Evolutionary conservation across 2,888 invertebrate species (phyloP).

Genomic region (Peribatodes rhomboidaria): DNA sequence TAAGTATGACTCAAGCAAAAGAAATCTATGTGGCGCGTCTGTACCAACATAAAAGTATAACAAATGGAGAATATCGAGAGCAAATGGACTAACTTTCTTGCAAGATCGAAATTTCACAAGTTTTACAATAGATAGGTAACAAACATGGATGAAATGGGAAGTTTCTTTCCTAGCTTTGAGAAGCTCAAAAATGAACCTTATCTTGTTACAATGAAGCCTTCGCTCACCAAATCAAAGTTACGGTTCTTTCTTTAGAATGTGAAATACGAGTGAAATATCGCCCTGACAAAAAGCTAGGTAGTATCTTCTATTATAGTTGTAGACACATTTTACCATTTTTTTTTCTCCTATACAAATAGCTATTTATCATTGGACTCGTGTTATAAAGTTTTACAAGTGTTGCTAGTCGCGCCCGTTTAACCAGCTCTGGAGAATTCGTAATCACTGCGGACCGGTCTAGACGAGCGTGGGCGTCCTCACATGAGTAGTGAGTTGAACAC

Average conservation of each 20-base stretch:
- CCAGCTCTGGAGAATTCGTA: slow-evolving; percentile 47
- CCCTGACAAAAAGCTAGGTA: background rate
- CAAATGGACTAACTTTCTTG: slow-evolving; percentile 20
- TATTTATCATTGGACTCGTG: slow-evolving; percentile 13
- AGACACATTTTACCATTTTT: background rate
- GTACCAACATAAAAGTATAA: background rate
- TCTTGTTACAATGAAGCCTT: too few species aligned
- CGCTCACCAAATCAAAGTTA: background rate
- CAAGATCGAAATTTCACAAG: slow-evolving; percentile 2
- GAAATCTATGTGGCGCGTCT: slow-evolving; percentile 7
- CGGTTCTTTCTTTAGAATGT: background rate
- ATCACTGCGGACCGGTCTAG: slow-evolving; percentile 45
- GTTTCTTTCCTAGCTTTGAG: background rate
- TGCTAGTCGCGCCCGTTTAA: slow-evolving; percentile 35
- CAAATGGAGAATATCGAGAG: slow-evolving; percentile 15
- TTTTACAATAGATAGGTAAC: background rate
- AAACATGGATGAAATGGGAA: background rate
- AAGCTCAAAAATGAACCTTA: background rate
- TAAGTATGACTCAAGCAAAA: slow-evolving; percentile 31
- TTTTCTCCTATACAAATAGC: slow-evolving; percentile 15
- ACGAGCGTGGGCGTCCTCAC: slow-evolving; percentile 44
- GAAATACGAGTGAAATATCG: background rate
- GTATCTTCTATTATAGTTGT: background rate
- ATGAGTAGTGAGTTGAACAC: slow-evolving; percentile 34
- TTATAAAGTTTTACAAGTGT: slow-evolving; percentile 31